phyloP scores from a whole-genome alignment of 2,888 invertebrate species.

The Thysanoteuthis rhombus region DNA sequence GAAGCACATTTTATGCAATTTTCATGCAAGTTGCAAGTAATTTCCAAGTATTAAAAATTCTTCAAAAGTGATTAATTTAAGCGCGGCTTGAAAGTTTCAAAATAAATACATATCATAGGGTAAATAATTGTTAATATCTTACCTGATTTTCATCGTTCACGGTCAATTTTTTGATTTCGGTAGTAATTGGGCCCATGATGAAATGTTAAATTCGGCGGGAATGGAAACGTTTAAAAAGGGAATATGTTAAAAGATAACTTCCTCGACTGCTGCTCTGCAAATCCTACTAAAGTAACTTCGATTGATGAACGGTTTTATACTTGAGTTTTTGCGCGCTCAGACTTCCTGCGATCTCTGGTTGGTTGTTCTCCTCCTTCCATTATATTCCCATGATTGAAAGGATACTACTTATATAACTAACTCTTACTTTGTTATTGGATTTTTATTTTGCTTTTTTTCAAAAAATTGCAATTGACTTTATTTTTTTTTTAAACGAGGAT shows the following conservation, averaged over 20 bases:
- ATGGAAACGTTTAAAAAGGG: background rate
- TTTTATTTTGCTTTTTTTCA: too few species aligned
- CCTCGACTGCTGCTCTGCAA: background rate
- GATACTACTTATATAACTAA: too few species aligned
- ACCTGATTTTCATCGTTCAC: slow-evolving; percentile 60
- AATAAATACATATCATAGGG: background rate
- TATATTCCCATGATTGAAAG: too few species aligned
- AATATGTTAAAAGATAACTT: background rate
- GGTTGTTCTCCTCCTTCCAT: background rate
- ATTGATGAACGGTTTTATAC: background rate
- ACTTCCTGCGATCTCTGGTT: background rate
- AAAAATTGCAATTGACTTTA: too few species aligned
- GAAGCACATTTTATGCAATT: background rate
- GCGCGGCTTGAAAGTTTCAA: background rate
- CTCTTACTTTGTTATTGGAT: too few species aligned
- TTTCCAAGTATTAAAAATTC: too few species aligned
- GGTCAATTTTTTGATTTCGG: slow-evolving; percentile 40
- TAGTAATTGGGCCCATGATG: background rate
- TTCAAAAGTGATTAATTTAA: too few species aligned
- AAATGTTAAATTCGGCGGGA: background rate
- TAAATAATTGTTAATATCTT: slow-evolving; percentile 35
- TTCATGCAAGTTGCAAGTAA: background rate
- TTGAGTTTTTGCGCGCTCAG: background rate
- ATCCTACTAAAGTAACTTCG: too few species aligned
- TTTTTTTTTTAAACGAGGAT: too few species aligned